Conservation (phyloP, 1,140 invertebrate genomes). For the Oncopodura yosiiana region DNA sequence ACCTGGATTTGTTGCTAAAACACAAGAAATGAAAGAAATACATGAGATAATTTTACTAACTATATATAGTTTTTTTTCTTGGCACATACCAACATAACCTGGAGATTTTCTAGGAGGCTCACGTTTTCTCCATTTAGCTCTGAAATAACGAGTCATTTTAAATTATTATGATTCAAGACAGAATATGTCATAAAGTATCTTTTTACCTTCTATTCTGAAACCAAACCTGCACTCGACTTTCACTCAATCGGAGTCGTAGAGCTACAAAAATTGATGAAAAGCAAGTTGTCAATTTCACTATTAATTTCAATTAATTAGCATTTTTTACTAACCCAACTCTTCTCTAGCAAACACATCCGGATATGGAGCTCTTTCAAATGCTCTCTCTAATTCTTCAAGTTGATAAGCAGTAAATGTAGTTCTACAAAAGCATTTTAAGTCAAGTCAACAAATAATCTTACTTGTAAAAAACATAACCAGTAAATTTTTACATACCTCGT, state of each 20-base stretch:
- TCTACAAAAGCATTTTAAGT: slow-evolving; percentile 46
- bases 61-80: too few species aligned
- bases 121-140: slow-evolving; percentile 95
- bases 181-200: too few species aligned
- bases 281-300: too few species aligned
- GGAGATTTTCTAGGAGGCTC: slow-evolving; percentile 79
- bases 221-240: slow-evolving; percentile 89
- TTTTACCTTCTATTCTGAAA: slow-evolving; percentile 88
- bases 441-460: background rate
- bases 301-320: too few species aligned
- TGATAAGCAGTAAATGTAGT: slow-evolving; percentile 95
- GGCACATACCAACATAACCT: slow-evolving; percentile 33
- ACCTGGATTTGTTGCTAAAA: too few species aligned
- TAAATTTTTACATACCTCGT: slow-evolving; percentile 54
- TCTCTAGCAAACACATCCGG: slow-evolving; percentile 93
- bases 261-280: too few species aligned
- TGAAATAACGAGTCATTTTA: too few species aligned
- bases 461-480: background rate
- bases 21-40: too few species aligned
- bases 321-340: too few species aligned
- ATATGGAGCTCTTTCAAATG: slow-evolving; percentile 89
- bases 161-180: too few species aligned
- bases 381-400: slow-evolving; percentile 83
- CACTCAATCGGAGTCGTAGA: slow-evolving; percentile 75
- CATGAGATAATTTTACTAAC: too few species aligned